phyloP scores from a whole-genome alignment of 2,113 vertebrate species.

The Rattus rattus region DNA sequence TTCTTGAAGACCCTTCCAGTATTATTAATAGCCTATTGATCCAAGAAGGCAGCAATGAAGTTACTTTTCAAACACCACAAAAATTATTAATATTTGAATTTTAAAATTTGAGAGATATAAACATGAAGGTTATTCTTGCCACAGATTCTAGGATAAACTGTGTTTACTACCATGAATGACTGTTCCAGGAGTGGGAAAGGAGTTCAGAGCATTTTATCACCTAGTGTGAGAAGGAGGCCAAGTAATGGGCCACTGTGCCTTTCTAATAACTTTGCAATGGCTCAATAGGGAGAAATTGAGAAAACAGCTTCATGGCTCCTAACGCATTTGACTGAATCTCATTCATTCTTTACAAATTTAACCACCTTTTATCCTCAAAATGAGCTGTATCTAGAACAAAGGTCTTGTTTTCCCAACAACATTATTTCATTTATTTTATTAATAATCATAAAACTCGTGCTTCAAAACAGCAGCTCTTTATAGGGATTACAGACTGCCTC shows the following conservation, averaged over 20 bases:
- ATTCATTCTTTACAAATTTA: neutral
- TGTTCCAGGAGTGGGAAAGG: neutral
- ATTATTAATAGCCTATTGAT: neutral
- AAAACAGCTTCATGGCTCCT: neutral
- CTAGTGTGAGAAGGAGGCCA: neutral
- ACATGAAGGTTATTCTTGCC: neutral
- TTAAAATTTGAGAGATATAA: neutral
- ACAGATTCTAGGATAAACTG: neutral
- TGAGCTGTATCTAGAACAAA: neutral
- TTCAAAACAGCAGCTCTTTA: neutral
- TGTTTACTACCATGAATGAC: neutral
- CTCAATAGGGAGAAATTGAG: neutral
- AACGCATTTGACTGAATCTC: fast-evolving
- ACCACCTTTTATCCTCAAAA: neutral
- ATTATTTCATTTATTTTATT: neutral
- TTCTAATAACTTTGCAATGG: neutral
- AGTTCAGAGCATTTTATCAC: neutral
- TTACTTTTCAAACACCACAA: neutral
- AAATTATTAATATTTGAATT: neutral
- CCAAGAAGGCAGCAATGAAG: neutral
- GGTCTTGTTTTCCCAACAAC: neutral
- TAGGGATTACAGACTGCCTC: neutral
- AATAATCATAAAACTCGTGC: conserved; percentile 7
- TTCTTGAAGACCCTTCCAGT: neutral
- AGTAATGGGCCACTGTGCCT: neutral